Conservation (phyloP, 2,888 invertebrate genomes). For the Hydroisotoma schaefferi region DNA sequence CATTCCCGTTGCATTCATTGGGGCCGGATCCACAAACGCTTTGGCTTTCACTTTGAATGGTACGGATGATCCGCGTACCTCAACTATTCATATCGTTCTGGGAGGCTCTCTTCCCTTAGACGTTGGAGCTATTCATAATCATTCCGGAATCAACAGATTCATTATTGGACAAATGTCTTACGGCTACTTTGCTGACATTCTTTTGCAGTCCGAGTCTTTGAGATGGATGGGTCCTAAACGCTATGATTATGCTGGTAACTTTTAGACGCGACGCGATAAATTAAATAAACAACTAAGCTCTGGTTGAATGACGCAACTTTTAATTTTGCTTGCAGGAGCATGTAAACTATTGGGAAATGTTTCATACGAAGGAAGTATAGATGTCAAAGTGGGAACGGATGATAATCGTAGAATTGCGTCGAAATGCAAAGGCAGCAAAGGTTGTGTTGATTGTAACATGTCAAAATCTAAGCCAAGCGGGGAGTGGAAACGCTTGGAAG, state of each 20-base stretch:
- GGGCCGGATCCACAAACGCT: constrained; percentile 56
- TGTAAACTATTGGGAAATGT: constrained; percentile 41
- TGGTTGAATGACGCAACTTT: not conserved
- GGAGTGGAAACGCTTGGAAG: constrained; percentile 60
- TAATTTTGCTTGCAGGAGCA: constrained; percentile 30
- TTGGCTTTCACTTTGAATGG: constrained; percentile 76
- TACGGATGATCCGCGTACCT: constrained; percentile 72
- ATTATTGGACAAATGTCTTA: constrained; percentile 61
- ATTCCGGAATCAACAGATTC: constrained; percentile 44
- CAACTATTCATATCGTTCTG: constrained; percentile 75
- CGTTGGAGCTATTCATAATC: constrained; percentile 46
- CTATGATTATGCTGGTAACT: constrained; percentile 70
- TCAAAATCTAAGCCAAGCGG: constrained; percentile 24
- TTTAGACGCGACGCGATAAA: not conserved
- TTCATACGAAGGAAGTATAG: constrained; percentile 46
- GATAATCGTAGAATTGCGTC: constrained; percentile 40
- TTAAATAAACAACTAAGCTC: not conserved
- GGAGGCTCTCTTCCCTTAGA: constrained; percentile 53
- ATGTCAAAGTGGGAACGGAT: constrained; percentile 42
- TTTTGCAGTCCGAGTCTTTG: constrained; percentile 72
- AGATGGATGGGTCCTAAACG: constrained; percentile 82
- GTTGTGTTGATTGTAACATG: constrained; percentile 42
- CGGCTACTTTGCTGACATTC: constrained; percentile 79
- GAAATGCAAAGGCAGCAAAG: constrained; percentile 42
- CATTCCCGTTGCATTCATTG: constrained; percentile 41